Conservation (phyloP, 2,888 invertebrate genomes). For the Tricholauxania praeusta region DNA sequence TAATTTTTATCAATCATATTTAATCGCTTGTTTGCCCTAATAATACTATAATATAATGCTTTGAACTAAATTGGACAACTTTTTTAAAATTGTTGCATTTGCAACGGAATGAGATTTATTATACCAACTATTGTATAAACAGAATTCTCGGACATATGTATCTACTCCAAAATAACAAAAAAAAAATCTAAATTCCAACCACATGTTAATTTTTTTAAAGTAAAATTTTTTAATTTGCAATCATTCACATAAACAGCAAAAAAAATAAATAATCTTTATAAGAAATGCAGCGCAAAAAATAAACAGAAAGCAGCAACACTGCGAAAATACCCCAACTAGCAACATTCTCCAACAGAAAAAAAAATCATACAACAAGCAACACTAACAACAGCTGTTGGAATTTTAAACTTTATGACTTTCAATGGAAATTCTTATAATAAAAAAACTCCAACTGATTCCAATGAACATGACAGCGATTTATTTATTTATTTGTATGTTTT, state of each 20-base stretch:
- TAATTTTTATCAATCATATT: too few relatives aligned
- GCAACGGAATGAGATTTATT: too few relatives aligned
- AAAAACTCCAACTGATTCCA: slow-evolving; percentile 8
- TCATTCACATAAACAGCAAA: too few relatives aligned
- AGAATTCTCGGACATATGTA: not conserved
- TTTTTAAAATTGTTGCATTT: too few relatives aligned
- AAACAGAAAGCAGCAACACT: not conserved
- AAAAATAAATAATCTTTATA: not conserved
- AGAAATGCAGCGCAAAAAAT: not conserved
- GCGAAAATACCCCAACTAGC: not conserved
- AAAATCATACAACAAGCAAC: slow-evolving; percentile 2
- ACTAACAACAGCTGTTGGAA: slow-evolving; percentile 24
- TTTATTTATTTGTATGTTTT: not conserved
- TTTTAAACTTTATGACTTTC: slow-evolving; percentile 32
- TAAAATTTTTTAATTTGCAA: too few relatives aligned
- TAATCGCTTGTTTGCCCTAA: too few relatives aligned
- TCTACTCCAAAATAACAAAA: not conserved
- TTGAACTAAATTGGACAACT: too few relatives aligned
- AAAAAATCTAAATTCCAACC: too few relatives aligned
- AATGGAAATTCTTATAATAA: slow-evolving; percentile 31
- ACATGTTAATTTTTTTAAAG: too few relatives aligned
- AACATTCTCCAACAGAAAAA: not conserved
- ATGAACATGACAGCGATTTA: slow-evolving; percentile 30
- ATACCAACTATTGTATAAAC: too few relatives aligned
- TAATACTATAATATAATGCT: too few relatives aligned